These are phyloP conservation scores for Lophotis ruficrista DNA, from an alignment of 2,113 vertebrate genomes.

Conservation along the genomic window DNA sequence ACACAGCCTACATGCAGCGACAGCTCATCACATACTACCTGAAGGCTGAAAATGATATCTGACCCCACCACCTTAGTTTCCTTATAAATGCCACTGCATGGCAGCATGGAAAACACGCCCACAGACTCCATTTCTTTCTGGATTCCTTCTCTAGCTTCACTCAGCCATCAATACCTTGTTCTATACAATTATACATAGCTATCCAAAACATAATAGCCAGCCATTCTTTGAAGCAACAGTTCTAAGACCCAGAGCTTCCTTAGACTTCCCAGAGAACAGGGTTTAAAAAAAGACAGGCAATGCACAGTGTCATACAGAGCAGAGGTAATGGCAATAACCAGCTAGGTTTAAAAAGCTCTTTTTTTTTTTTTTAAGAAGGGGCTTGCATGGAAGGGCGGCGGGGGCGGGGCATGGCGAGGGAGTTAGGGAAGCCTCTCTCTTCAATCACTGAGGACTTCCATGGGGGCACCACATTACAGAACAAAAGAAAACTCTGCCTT, in stretches of 20 bases:
- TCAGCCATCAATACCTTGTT: not conserved
- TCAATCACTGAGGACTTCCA: not conserved
- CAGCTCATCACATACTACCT: not conserved
- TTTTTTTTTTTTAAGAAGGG: fast-evolving
- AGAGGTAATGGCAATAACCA: not conserved
- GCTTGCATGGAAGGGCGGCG: not conserved
- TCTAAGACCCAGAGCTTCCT: not conserved
- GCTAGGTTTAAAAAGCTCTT: not conserved
- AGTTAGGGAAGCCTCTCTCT: not conserved
- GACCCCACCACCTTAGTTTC: not conserved
- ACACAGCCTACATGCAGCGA: fast-evolving
- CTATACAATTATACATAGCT: not conserved
- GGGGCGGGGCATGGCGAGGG: too few species aligned
- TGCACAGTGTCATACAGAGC: not conserved
- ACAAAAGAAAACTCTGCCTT: not conserved
- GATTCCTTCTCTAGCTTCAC: not conserved
- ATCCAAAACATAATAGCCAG: not conserved
- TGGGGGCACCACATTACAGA: not conserved
- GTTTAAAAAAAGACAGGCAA: not conserved
- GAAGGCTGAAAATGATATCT: not conserved
- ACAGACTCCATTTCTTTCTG: not conserved
- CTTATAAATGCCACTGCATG: not conserved
- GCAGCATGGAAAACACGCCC: not conserved
- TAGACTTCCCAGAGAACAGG: not conserved
- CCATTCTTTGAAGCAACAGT: not conserved